phyloP scores from a whole-genome alignment of 1,140 invertebrate genomes.

The Andrena cerasifolii region DNA sequence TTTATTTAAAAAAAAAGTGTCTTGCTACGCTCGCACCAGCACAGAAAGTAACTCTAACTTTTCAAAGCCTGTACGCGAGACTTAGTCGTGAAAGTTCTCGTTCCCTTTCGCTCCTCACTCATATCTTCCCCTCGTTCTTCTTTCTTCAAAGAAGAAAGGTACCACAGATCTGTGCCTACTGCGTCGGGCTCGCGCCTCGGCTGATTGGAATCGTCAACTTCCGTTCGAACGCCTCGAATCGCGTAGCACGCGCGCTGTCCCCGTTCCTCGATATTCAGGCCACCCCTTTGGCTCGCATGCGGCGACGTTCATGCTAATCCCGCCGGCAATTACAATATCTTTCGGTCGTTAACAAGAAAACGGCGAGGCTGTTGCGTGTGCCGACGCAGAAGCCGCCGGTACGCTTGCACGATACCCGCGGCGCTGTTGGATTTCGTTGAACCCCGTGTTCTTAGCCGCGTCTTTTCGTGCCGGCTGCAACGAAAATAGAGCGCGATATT shows the following conservation, averaged over 20 bases:
- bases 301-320: slow-evolving; percentile 55
- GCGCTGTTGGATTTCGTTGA: neutral
- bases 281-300: slow-evolving; percentile 34
- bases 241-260: neutral
- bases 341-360: slow-evolving; percentile 41
- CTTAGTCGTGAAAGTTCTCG: too few relatives aligned
- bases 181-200: neutral
- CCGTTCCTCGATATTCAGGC: slow-evolving; percentile 28
- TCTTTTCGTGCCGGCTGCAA: slow-evolving; percentile 1
- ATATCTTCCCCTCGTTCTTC: too few relatives aligned
- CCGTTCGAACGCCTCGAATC: neutral
- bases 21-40: too few relatives aligned
- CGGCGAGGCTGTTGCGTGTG: slow-evolving; percentile 8
- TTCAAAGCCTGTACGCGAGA: too few relatives aligned
- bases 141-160: neutral
- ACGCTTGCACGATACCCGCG: slow-evolving; percentile 7
- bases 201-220: neutral
- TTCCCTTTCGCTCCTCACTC: too few relatives aligned
- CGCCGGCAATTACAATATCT: slow-evolving; percentile 49
- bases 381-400: neutral
- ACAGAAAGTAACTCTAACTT: too few relatives aligned
- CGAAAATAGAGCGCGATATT: slow-evolving; percentile 17
- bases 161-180: neutral
- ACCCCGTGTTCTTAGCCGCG: neutral
- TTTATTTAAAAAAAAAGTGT: too few relatives aligned